phyloP scores from a whole-genome alignment of 2,888 invertebrate genomes.

The Calameuta pallipes region DNA sequence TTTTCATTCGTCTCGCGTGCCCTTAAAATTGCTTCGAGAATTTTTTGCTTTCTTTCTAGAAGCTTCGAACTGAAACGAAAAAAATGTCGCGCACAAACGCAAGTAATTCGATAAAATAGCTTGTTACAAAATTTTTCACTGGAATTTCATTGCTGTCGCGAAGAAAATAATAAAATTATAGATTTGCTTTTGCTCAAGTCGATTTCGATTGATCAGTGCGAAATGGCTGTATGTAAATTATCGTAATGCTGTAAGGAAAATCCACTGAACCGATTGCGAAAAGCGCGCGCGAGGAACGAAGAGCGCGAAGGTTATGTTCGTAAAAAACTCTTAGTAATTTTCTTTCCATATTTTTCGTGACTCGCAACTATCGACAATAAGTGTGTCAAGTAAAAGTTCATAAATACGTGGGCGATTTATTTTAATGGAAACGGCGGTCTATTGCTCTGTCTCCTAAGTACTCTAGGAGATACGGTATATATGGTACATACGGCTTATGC shows the following conservation, averaged over 20 bases:
- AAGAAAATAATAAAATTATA: no score
- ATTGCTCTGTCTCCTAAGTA: background rate
- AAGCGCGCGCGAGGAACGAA: background rate
- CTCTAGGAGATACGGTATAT: background rate
- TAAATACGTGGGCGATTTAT: background rate
- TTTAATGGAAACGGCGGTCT: background rate
- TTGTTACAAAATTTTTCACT: background rate
- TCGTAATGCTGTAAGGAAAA: background rate
- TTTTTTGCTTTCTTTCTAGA: background rate
- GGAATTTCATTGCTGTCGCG: no score
- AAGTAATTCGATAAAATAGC: background rate
- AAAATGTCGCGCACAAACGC: background rate
- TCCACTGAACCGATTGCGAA: background rate
- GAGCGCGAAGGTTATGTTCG: background rate
- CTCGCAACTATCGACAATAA: background rate
- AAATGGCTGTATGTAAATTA: background rate
- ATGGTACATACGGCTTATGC: background rate
- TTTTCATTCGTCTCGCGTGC: constrained; percentile 8
- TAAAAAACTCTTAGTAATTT: background rate
- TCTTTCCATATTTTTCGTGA: background rate
- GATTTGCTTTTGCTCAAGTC: background rate
- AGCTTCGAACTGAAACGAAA: background rate
- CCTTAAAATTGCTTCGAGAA: background rate
- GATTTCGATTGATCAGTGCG: background rate
- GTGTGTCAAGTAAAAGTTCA: background rate